Base-by-base conservation (phyloP, 2,888 invertebrate genomes). In the Drosophila multiciliata region DNA sequence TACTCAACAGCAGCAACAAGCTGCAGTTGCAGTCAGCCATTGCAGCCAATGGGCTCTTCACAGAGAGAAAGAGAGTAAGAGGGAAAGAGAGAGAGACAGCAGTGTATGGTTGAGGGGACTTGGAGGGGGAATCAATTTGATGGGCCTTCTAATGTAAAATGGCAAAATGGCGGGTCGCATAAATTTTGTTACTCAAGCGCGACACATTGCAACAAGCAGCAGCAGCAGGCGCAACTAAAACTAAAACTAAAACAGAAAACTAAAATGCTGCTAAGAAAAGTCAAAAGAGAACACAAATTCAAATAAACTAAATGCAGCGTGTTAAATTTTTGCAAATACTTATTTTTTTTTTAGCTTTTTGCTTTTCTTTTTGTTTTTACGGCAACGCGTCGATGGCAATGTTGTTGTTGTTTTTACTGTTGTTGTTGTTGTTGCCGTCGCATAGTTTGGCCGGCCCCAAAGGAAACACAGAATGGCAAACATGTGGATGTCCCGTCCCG, bases 401-500 rank as follows among this genome's bases (percentile, higher is more conserved):
- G 49, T 26, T 52, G 48, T 26, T 29, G 50, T 23, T 65, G 75
- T 57, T 66, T 58, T 65, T 61, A 66, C 20, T 80, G 68, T 60
- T 42, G 67, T 68, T 67, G 54, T 40, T 50, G 35, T 23, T 26
- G 50, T 35, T 62, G 76, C 60, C 79, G 79, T 78, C 65, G 76
- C 80, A 75, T 78, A 76, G 80, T 76, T 80, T 57, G 64, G 80
- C 63, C 58, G 73, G 73, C 77, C 80, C 82, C 72, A 83, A 83
- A 88, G 89, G 89, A 85, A 88, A 58, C 26, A 55, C 80, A 80
- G 88, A 83, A 84, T 83, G 76, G 88, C 86, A 88, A 88, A 88
- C 83, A 84, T 84, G 84, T 84, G 84, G 83, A 73, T 48, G 36
- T 67, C 50, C 69, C 49, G 50, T 55, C 54, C 36, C 57, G 38